Percentiles rank a stretch among this genome's conserved stretches.
Evolutionary conservation across 1,140 invertebrate genomes (phyloP).

Genomic region (Drosophila elegans): DNA sequence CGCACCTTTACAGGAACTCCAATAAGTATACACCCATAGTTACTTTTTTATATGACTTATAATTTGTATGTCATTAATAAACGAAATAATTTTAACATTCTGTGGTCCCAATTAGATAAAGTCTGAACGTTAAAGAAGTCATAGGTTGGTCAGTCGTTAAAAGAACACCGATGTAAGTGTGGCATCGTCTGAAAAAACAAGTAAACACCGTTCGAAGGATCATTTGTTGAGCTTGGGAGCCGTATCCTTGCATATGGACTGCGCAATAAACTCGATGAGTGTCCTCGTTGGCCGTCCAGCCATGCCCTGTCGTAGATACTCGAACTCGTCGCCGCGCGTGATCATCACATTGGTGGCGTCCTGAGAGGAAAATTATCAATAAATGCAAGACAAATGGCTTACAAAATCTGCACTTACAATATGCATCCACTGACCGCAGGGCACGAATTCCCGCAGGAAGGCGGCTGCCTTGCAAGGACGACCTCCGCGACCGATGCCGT

Average conservation of each 20-base stretch:
- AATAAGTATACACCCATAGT: slow-evolving; percentile 14
- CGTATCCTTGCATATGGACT: slow-evolving; percentile 81
- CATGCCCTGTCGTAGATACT: slow-evolving; percentile 87
- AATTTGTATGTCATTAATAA: slow-evolving; percentile 67
- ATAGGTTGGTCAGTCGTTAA: slow-evolving; percentile 30
- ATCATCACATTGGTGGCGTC: slow-evolving; percentile 81
- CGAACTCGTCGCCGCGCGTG: slow-evolving; percentile 85
- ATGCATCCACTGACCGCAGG: slow-evolving; percentile 91
- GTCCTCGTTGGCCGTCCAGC: slow-evolving; percentile 93
- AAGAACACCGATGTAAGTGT: slow-evolving; percentile 21
- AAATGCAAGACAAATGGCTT: slow-evolving; percentile 83
- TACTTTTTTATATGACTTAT: slow-evolving; percentile 57
- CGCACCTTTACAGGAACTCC: slow-evolving; percentile 29
- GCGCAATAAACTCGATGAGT: slow-evolving; percentile 90
- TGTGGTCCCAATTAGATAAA: slow-evolving; percentile 21
- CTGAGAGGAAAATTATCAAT: slow-evolving; percentile 3
- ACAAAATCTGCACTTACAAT: slow-evolving; percentile 91
- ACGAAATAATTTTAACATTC: slow-evolving; percentile 58
- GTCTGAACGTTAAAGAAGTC: slow-evolving; percentile 20
- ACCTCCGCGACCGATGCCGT: slow-evolving; percentile 88
- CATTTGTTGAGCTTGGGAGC: slow-evolving; percentile 72
- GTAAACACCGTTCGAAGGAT: slow-evolving; percentile 6
- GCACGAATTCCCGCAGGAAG: slow-evolving; percentile 94
- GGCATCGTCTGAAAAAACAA: slow-evolving; percentile 16
- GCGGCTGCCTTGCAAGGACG: slow-evolving; percentile 95